Evolutionary conservation across 2,797 vertebrate genomes (phyloP).

Genomic region (Xenops minutus): DNA sequence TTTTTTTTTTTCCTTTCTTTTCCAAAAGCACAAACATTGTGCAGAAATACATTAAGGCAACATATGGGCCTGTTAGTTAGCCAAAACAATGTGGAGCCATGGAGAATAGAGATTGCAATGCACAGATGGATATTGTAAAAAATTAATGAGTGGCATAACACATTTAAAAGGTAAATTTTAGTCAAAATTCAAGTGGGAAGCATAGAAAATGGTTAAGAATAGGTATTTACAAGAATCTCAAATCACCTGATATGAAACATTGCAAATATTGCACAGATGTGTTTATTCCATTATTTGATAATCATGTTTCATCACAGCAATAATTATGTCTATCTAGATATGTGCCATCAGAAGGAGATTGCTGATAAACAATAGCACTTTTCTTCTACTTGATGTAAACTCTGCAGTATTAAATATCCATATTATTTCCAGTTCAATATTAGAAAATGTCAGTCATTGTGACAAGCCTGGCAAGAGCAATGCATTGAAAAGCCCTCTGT

Average conservation of each 20-base stretch:
- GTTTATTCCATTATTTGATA: slow-evolving; percentile 69
- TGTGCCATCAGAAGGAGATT: slow-evolving; percentile 69
- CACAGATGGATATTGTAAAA: slow-evolving; percentile 89
- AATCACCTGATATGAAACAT: slow-evolving; percentile 61
- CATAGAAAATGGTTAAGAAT: slow-evolving; percentile 66
- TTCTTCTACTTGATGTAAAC: slow-evolving; percentile 76
- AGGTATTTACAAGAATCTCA: slow-evolving; percentile 65
- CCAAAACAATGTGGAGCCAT: slow-evolving; percentile 80
- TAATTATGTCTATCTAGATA: slow-evolving; percentile 76
- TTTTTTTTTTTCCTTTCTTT: slow-evolving; percentile 15
- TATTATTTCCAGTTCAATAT: slow-evolving; percentile 82
- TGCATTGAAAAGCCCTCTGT: slow-evolving; percentile 59
- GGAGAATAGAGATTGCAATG: slow-evolving; percentile 78
- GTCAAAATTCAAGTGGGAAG: slow-evolving; percentile 75
- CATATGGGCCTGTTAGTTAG: slow-evolving; percentile 85
- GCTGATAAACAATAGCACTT: slow-evolving; percentile 78
- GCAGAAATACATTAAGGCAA: slow-evolving; percentile 81
- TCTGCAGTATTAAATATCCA: slow-evolving; percentile 80
- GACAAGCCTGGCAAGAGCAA: slow-evolving; percentile 70
- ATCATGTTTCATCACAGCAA: slow-evolving; percentile 72
- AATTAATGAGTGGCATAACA: slow-evolving; percentile 85
- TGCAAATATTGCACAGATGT: slow-evolving; percentile 67
- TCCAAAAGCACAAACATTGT: slow-evolving; percentile 73
- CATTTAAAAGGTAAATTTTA: slow-evolving; percentile 85
- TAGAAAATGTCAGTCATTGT: slow-evolving; percentile 80